phyloP scores from a whole-genome alignment of 2,113 vertebrate species.

The Drymodes brunneopygia region DNA sequence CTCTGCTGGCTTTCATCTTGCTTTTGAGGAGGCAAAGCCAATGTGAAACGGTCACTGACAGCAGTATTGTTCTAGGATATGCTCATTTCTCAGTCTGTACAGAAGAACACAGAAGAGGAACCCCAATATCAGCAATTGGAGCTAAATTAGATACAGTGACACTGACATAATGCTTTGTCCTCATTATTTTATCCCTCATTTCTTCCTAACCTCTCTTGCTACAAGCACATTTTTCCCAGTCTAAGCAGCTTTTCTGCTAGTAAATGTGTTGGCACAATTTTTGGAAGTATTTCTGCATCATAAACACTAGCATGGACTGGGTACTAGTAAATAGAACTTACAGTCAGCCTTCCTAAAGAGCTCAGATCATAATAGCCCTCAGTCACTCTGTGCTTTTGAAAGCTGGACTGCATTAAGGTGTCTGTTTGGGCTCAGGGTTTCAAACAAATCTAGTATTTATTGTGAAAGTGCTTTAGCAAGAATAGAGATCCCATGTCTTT shows the following conservation, averaged over 20 bases:
- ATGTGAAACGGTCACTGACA: neutral
- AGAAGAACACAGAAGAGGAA: neutral
- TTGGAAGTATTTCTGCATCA: neutral
- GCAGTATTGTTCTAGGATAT: neutral
- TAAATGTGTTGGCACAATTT: neutral
- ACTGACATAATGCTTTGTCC: neutral
- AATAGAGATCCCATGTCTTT: neutral
- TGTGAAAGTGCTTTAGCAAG: neutral
- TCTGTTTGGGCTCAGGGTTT: neutral
- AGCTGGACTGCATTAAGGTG: neutral
- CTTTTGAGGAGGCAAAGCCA: neutral
- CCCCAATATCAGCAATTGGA: neutral
- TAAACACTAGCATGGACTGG: neutral
- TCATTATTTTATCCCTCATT: neutral
- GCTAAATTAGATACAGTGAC: neutral
- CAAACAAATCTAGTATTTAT: neutral
- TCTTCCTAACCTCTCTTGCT: neutral
- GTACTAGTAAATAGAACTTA: neutral
- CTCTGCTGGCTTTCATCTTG: neutral
- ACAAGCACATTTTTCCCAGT: neutral
- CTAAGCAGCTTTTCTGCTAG: neutral
- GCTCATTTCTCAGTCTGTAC: neutral
- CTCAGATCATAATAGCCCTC: neutral
- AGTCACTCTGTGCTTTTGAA: neutral
- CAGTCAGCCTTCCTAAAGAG: neutral